Percentiles rank a stretch among this genome's conserved stretches.
phyloP scores from a whole-genome alignment of 2,113 vertebrate genomes.

The Nettapus auritus region DNA sequence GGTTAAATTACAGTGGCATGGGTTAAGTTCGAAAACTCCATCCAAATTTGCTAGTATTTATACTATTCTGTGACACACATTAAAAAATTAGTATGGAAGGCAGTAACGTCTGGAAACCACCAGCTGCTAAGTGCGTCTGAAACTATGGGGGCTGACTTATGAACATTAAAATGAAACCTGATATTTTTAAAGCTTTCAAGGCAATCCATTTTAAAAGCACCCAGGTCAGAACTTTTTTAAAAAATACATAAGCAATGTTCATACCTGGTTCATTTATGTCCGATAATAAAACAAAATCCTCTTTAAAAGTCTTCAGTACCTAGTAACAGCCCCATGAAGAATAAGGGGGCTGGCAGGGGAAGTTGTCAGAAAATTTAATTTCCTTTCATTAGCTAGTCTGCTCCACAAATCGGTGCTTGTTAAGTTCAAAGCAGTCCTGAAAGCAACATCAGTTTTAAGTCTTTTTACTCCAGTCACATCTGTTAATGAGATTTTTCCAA shows the following conservation, averaged over 20 bases:
- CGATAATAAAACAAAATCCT: slow-evolving; percentile 80
- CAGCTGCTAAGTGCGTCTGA: slow-evolving; percentile 62
- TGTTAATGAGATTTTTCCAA: slow-evolving; percentile 87
- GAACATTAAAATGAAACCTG: slow-evolving; percentile 75
- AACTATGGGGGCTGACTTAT: slow-evolving; percentile 65
- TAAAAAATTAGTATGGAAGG: slow-evolving; percentile 55
- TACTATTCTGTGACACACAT: slow-evolving; percentile 23
- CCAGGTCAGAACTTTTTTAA: slow-evolving; percentile 59
- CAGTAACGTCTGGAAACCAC: slow-evolving; percentile 69
- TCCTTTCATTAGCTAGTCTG: slow-evolving; percentile 90
- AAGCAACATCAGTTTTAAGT: slow-evolving; percentile 85
- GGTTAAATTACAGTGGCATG: background rate
- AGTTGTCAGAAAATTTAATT: slow-evolving; percentile 90
- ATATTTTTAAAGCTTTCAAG: slow-evolving; percentile 73
- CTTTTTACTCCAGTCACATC: slow-evolving; percentile 82
- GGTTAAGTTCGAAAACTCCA: slow-evolving; percentile 33
- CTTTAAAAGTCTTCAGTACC: slow-evolving; percentile 81
- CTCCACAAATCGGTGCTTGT: slow-evolving; percentile 87
- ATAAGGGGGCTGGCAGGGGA: slow-evolving; percentile 81
- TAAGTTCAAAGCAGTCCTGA: slow-evolving; percentile 84
- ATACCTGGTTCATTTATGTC: slow-evolving; percentile 77
- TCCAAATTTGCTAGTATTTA: slow-evolving; percentile 58
- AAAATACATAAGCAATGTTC: slow-evolving; percentile 54
- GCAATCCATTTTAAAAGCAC: slow-evolving; percentile 68
- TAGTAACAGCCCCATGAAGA: slow-evolving; percentile 79